Evolutionary conservation across 2,797 vertebrate species (phyloP), one percentile per base, ranked within the genome.

Genomic region (Tragopan temminckii): DNA sequence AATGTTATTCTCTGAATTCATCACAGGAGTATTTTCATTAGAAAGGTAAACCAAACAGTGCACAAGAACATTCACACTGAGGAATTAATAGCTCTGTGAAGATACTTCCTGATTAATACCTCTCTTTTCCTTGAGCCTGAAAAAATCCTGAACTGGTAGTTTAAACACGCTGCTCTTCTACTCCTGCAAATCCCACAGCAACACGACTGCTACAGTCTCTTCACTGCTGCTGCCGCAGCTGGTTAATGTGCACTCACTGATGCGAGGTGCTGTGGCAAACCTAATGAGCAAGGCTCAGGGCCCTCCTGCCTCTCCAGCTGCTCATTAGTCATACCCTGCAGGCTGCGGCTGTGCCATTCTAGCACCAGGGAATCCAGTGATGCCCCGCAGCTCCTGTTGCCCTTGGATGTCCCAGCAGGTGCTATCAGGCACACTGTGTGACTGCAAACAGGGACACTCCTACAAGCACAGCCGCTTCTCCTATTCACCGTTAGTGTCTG

Each of bases 331-430:
- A 35, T 31, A 16, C 48, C 80, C 50, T 2, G 29, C 31, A 62
- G 79, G 75, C 87, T 92, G 24, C 62, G 17, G 89, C 74, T 3
- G 48, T 13, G 74, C 79, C 33, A 58, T 7, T 70, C 64, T n/a
- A 3, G 50, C 40, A 53, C 43, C n/a, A 15, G 38, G 36, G 19
- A 67, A 89, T 57, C 0, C 66, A 1, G 36, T 19, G 58, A 67
- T 24, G 63, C 68, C 5, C 0, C 18, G 3, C 50, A 35, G 55
- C 81, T 40, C 66, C 76, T 5, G 0, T 1, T 0, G 20, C 61
- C 78, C 57, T 13, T 4, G 53, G 33, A 68, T 53, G 13, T 27
- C 76, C 52, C 66, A 14, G 42, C 79, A 64, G 71, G 57, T 61
- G 62, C 6, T 85, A 87, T 13, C 61, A 42, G 20, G 61, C 16